Evolutionary conservation across 2,797 vertebrate species (phyloP).

Genomic region (Scolopax rusticola): DNA sequence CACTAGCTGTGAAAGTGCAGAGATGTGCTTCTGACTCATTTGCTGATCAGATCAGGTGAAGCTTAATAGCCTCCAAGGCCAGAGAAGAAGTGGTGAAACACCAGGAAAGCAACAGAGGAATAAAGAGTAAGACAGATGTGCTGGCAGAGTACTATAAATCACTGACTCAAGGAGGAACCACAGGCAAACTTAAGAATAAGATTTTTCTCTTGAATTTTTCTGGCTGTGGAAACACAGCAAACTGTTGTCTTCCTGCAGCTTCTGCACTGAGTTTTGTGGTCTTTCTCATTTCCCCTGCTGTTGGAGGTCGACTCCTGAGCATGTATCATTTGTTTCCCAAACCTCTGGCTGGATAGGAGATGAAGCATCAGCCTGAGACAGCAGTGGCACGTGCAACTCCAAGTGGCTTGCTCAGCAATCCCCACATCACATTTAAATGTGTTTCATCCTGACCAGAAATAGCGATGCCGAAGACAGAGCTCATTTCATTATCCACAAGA

Average conservation of each 20-base stretch:
- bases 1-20: background rate
- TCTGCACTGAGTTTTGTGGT: background rate
- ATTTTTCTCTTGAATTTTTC: constrained; percentile 22
- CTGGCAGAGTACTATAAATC: constrained; percentile 10
- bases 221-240: background rate
- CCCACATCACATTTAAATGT: background rate
- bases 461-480: background rate
- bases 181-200: background rate
- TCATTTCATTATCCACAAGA: background rate
- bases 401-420: constrained; percentile 27
- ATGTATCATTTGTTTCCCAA: background rate
- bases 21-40: background rate
- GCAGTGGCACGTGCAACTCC: background rate
- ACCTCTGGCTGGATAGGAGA: background rate
- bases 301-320: background rate
- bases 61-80: background rate
- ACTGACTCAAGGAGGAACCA: background rate
- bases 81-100: constrained; percentile 1
- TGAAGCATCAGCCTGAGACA: background rate
- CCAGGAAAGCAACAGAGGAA: background rate
- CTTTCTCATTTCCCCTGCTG: background rate
- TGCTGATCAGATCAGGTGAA: background rate
- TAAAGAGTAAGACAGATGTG: constrained; percentile 6
- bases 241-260: background rate
- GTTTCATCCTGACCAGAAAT: background rate